A percentile compares a stretch with the other conserved stretches of the same genome.
These are phyloP conservation scores for Icerya purchasi DNA, from an alignment of 2,888 invertebrate species.

Conservation along the genomic window DNA sequence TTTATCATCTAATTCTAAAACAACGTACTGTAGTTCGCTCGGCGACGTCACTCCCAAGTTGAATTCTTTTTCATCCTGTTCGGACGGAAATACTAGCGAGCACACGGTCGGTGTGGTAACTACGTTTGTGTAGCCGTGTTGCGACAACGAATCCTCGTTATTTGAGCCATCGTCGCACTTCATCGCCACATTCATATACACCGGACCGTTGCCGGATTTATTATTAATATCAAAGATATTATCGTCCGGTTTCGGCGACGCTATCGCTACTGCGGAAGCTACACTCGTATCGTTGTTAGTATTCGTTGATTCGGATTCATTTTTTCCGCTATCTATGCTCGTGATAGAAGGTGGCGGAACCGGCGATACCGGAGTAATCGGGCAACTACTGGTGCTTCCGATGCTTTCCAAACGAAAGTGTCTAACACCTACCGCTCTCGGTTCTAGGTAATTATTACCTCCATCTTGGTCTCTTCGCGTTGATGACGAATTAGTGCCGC, in stretches of 20 bases:
- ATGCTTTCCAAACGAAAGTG: conserved; percentile 19
- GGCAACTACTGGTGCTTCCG: conserved; percentile 26
- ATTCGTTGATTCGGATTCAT: neutral
- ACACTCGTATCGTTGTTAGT: neutral
- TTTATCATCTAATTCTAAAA: conserved; percentile 1
- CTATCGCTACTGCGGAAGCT: neutral
- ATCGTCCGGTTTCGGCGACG: neutral
- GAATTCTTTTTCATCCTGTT: neutral
- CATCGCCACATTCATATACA: conserved; percentile 5
- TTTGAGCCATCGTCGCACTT: neutral
- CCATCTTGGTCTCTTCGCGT: too few species aligned
- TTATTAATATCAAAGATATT: neutral
- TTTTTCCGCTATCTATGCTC: neutral
- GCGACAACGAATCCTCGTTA: neutral
- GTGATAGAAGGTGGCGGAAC: conserved; percentile 15
- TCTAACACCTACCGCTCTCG: neutral
- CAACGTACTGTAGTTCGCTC: conserved; percentile 1
- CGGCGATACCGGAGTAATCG: conserved; percentile 26
- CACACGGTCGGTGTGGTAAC: neutral
- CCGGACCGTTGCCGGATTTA: too few species aligned
- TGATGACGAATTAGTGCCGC: too few species aligned
- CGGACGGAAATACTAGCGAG: neutral
- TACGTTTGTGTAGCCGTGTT: neutral
- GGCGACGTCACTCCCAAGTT: neutral
- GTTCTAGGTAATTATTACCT: conserved; percentile 9